Conservation (phyloP, 2,888 invertebrate species). For the Mamestra brassicae region DNA sequence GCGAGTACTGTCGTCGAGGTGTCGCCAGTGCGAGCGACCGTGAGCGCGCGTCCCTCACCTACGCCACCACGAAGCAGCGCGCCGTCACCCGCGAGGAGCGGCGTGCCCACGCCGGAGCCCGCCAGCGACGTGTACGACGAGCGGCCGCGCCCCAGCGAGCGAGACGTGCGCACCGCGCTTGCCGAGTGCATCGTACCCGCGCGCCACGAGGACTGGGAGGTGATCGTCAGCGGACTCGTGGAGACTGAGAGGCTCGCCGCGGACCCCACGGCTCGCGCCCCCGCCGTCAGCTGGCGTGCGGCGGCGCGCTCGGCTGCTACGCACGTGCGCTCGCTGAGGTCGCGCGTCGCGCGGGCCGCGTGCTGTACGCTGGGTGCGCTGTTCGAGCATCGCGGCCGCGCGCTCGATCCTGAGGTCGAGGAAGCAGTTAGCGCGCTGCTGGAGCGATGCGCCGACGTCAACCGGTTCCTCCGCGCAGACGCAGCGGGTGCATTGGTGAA, state of each 20-base stretch:
- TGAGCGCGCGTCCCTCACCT: conserved; percentile 57
- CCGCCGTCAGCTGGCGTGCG: conserved; percentile 92
- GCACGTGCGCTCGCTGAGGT: conserved; percentile 97
- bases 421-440: conserved; percentile 95
- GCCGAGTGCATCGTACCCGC: conserved; percentile 86
- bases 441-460: conserved; percentile 97
- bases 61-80: conserved; percentile 71
- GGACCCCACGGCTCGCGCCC: conserved; percentile 93
- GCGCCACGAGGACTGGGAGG: conserved; percentile 95
- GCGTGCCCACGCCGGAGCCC: conserved; percentile 75
- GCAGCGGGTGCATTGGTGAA: conserved; percentile 95
- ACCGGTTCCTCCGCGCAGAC: conserved; percentile 97
- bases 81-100: conserved; percentile 73
- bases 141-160: conserved; percentile 66
- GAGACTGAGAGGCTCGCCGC: conserved; percentile 93
- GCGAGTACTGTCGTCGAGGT: conserved; percentile 55
- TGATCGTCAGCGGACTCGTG: conserved; percentile 93
- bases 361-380: conserved; percentile 96
- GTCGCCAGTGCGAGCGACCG: conserved; percentile 33
- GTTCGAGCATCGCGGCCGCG: conserved; percentile 92
- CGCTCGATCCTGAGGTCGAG: conserved; percentile 95
- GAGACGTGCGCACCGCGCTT: conserved; percentile 85
- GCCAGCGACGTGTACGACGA: conserved; percentile 70
- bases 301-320: conserved; percentile 93
- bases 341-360: conserved; percentile 97